These are phyloP conservation scores for Neodiprion fabricii DNA, from an alignment of 1,140 invertebrate genomes.

Conservation along the genomic window DNA sequence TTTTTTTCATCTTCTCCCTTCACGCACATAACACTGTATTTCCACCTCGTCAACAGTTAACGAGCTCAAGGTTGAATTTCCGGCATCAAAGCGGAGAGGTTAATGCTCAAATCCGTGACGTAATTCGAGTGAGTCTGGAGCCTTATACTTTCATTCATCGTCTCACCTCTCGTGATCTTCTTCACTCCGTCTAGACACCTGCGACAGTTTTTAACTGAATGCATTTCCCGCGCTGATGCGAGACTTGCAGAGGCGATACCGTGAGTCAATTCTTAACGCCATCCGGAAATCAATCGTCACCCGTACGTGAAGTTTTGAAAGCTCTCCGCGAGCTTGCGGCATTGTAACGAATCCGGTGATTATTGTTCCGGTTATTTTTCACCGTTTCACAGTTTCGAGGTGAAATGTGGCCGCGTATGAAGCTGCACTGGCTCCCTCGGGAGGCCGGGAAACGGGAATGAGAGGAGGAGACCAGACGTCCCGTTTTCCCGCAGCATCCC, in stretches of 20 bases:
- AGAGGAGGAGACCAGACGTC: background rate
- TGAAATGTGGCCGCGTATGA: background rate
- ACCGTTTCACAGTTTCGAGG: background rate
- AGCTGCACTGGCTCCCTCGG: background rate
- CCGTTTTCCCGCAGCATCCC: background rate
- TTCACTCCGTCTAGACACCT: too few species aligned
- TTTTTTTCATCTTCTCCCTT: background rate
- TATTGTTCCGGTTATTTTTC: background rate
- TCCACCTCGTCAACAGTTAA: background rate
- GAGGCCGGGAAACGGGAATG: background rate
- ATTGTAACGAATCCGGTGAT: too few species aligned
- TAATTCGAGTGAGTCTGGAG: too few species aligned
- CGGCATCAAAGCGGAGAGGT: background rate
- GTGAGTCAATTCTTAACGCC: too few species aligned
- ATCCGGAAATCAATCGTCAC: too few species aligned
- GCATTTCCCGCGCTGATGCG: too few species aligned
- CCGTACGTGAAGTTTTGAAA: too few species aligned
- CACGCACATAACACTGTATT: background rate
- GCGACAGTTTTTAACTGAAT: too few species aligned
- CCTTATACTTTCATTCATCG: too few species aligned
- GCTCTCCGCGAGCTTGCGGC: too few species aligned
- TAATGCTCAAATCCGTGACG: background rate
- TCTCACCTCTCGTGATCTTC: too few species aligned
- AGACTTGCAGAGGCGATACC: too few species aligned
- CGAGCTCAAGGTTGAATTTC: constrained; percentile 5